These are phyloP conservation scores for Oryzias javanicus DNA, from an alignment of 2,113 vertebrate genomes.

Conservation along the genomic window DNA sequence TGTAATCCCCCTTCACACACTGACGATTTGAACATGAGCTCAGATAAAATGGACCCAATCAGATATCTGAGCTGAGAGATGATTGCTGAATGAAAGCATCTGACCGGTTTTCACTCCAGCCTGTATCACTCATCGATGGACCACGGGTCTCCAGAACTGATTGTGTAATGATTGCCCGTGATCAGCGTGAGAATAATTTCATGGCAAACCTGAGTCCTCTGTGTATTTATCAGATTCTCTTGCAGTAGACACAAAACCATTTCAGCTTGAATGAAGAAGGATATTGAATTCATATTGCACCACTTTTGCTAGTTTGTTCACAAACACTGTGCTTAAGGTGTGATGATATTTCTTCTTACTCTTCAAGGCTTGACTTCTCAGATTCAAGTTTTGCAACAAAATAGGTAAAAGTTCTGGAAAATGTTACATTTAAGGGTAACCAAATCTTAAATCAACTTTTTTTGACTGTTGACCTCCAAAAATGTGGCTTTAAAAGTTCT, in stretches of 20 bases:
- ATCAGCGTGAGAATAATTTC: constrained; percentile 39
- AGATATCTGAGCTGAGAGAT: constrained; percentile 26
- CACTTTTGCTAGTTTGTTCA: constrained; percentile 10
- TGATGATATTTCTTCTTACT: constrained; percentile 1
- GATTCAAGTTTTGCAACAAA: too few relatives aligned
- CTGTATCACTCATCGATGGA: constrained; percentile 41
- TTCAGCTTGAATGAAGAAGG: constrained; percentile 2
- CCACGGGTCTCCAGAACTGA: constrained; percentile 37
- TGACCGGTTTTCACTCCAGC: constrained; percentile 35
- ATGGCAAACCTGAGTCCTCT: constrained; percentile 25
- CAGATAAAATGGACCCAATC: constrained; percentile 49
- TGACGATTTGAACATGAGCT: constrained; percentile 27
- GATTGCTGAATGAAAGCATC: constrained; percentile 52
- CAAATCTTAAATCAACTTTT: too few relatives aligned
- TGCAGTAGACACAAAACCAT: background rate
- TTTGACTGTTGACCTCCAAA: too few relatives aligned
- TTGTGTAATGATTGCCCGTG: constrained; percentile 45
- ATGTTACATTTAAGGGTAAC: too few relatives aligned
- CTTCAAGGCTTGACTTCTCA: too few relatives aligned
- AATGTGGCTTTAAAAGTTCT: too few relatives aligned
- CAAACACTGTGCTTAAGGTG: constrained; percentile 11
- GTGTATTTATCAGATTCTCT: constrained; percentile 22
- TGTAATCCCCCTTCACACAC: constrained; percentile 15
- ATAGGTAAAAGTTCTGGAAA: too few relatives aligned
- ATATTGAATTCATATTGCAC: constrained; percentile 11